These are phyloP conservation scores for Notarius quadriscutis DNA, from an alignment of 2,113 vertebrate genomes.

Conservation along the genomic window DNA sequence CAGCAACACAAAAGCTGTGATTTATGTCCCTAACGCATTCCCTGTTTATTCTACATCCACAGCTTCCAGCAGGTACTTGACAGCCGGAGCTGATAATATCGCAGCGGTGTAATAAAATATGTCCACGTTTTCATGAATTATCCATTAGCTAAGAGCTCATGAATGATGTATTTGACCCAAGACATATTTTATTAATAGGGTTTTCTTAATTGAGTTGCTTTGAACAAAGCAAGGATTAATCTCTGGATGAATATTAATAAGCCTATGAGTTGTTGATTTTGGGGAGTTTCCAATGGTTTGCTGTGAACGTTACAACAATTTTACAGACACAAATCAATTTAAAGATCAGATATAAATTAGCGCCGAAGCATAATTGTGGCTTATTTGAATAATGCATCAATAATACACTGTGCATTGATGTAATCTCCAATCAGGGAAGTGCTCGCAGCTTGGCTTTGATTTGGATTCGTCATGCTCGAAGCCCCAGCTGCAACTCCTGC, in stretches of 20 bases:
- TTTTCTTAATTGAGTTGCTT: conserved; percentile 75
- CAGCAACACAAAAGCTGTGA: conserved; percentile 35
- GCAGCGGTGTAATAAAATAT: conserved; percentile 64
- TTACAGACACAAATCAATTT: conserved; percentile 14
- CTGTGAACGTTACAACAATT: neutral
- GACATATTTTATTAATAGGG: conserved; percentile 78
- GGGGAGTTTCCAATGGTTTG: conserved; percentile 4
- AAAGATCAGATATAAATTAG: conserved; percentile 2
- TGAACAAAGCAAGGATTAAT: conserved; percentile 73
- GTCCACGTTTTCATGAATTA: conserved; percentile 66
- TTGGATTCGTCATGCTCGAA: conserved; percentile 64
- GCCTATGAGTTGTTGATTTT: neutral
- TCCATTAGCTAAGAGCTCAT: conserved; percentile 67
- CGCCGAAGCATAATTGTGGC: neutral
- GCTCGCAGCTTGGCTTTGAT: conserved; percentile 59
- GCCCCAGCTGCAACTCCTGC: conserved; percentile 76
- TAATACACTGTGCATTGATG: neutral
- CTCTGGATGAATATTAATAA: conserved; percentile 71
- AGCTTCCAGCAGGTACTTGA: conserved; percentile 44
- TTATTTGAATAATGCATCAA: conserved; percentile 6
- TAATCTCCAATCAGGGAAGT: neutral
- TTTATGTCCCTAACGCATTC: conserved; percentile 49
- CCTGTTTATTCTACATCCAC: conserved; percentile 33
- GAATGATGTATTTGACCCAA: conserved; percentile 75
- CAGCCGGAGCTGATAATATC: conserved; percentile 52